phyloP scores from a whole-genome alignment of 2,797 vertebrate species.

The Chelon auratus region DNA sequence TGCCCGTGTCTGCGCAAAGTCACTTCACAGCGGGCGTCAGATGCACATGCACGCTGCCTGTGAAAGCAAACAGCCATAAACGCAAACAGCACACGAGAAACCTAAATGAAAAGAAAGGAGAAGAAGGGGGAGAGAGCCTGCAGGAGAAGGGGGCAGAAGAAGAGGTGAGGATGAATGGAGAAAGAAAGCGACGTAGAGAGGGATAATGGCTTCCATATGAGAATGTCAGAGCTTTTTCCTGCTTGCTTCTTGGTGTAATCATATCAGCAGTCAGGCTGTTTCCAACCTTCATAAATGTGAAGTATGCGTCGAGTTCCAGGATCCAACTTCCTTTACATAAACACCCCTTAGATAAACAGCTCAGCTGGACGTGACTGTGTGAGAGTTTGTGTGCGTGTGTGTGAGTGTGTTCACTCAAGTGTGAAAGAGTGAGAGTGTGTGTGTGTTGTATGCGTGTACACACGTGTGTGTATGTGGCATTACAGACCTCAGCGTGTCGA shows the following conservation, averaged over 20 bases:
- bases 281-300: conserved; percentile 92
- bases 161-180: conserved; percentile 72
- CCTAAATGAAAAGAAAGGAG: background rate
- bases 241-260: conserved; percentile 89
- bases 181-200: conserved; percentile 71
- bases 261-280: conserved; percentile 92
- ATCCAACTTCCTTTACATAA: conserved; percentile 82
- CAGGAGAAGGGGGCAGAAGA: conserved; percentile 32
- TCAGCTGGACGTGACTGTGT: conserved; percentile 55
- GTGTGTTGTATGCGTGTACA: conserved; percentile 9
- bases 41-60: conserved; percentile 23
- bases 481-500: conserved; percentile 8
- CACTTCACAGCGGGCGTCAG: conserved; percentile 34
- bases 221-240: conserved; percentile 77
- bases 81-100: conserved; percentile 55
- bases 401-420: conserved; percentile 21
- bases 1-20: conserved; percentile 30
- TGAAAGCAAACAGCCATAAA: conserved; percentile 40
- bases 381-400: conserved; percentile 19
- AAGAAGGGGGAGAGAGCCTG: conserved; percentile 29
- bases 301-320: conserved; percentile 83
- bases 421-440: conserved; percentile 18
- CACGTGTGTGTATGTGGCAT: conserved; percentile 33
- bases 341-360: conserved; percentile 80
- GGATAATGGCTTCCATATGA: conserved; percentile 97